Percentiles rank a stretch among this genome's conserved stretches.
Conservation (phyloP, 2,797 vertebrate species). For the Onychomys leucogaster region DNA sequence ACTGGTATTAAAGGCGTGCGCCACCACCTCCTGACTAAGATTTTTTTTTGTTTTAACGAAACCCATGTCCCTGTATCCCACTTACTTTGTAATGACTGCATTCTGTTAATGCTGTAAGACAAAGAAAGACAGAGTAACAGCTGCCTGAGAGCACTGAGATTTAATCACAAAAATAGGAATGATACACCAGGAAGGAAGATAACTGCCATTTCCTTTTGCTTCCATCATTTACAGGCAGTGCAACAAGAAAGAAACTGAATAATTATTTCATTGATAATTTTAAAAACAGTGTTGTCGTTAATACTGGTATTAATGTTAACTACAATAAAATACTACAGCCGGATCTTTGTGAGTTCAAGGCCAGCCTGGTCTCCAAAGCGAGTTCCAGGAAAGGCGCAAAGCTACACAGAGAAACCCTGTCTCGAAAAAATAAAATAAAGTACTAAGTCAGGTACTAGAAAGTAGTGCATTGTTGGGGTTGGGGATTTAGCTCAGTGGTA, state of each 20-base stretch:
- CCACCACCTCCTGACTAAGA: not conserved
- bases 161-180: conserved; percentile 23
- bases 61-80: not conserved
- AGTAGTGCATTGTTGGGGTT: no score
- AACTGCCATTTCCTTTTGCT: not conserved
- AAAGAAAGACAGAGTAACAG: conserved; percentile 29
- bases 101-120: not conserved
- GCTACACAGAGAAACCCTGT: no score
- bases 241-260: not conserved
- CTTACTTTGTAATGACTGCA: conserved; percentile 12
- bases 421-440: no score
- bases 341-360: no score
- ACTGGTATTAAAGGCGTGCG: not conserved
- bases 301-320: not conserved
- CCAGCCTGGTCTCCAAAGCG: no score
- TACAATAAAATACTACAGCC: conserved; percentile 33
- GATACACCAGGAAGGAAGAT: conserved; percentile 26
- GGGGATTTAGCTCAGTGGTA: no score
- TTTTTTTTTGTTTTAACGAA: not conserved
- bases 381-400: no score
- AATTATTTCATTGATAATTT: conserved; percentile 9
- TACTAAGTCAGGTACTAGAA: not conserved
- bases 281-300: conserved; percentile 4
- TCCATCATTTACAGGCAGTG: not conserved
- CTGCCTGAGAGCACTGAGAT: not conserved